Evolutionary conservation across 2,888 invertebrate genomes (phyloP).

Genomic region (Glaucopsyche alexis): DNA sequence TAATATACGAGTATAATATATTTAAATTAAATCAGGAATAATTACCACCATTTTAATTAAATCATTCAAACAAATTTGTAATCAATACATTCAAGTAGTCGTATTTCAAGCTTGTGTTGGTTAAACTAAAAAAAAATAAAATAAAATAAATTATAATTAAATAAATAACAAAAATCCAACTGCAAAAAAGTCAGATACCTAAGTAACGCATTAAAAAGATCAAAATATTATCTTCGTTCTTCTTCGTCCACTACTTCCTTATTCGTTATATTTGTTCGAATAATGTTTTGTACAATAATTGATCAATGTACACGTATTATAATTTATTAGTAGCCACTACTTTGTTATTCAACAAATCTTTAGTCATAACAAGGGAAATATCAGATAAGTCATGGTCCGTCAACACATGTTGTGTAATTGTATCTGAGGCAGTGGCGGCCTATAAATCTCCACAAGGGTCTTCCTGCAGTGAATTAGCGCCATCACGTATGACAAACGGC

Average conservation of each 20-base stretch:
- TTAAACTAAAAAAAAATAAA: too few species aligned
- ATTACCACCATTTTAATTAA: too few species aligned
- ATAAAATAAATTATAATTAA: too few species aligned
- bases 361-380: not conserved
- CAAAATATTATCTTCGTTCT: not conserved
- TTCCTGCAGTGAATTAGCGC: slow-evolving; percentile 53
- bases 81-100: too few species aligned
- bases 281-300: not conserved
- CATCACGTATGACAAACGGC: slow-evolving; percentile 70
- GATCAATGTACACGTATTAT: not conserved
- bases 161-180: too few species aligned
- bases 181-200: too few species aligned
- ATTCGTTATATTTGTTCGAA: not conserved
- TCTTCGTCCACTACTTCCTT: not conserved
- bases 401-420: slow-evolving; percentile 28
- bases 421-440: not conserved
- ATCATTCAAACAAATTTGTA: too few species aligned
- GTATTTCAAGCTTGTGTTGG: too few species aligned
- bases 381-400: slow-evolving; percentile 11
- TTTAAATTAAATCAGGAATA: too few species aligned
- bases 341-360: not conserved
- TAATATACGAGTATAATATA: too few species aligned
- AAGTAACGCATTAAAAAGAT: too few species aligned
- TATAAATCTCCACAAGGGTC: slow-evolving; percentile 1
- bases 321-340: not conserved